A percentile compares a stretch with the other conserved stretches of the same genome.
phyloP scores from a whole-genome alignment of 2,797 vertebrate species.

The Aratinga solstitialis region DNA sequence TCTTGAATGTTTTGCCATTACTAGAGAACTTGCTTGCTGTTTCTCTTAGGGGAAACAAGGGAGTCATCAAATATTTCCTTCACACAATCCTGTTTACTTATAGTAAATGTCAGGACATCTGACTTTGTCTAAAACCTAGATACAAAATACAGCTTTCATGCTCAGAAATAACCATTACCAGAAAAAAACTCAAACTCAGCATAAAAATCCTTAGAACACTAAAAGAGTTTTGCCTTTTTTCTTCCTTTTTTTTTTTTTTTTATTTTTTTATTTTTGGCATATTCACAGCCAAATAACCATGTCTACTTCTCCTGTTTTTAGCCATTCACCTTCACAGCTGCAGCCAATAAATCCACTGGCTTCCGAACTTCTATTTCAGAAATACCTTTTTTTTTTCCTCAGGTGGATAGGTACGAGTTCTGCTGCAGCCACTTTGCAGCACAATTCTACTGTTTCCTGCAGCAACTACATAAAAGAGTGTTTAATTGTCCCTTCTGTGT shows the following conservation, averaged over 20 bases:
- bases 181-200: neutral
- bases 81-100: neutral
- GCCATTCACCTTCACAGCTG: neutral
- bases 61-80: neutral
- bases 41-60: neutral
- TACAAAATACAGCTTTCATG: neutral
- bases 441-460: neutral
- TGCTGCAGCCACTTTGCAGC: neutral
- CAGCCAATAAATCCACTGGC: neutral
- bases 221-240: neutral
- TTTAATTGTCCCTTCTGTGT: conserved; percentile 21
- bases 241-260: accelerated
- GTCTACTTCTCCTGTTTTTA: neutral
- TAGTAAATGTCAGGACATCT: neutral
- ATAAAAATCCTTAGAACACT: neutral
- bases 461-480: neutral
- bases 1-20: neutral
- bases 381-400: neutral
- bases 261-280: neutral
- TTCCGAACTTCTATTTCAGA: neutral
- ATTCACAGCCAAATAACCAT: neutral
- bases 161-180: neutral
- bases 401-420: neutral
- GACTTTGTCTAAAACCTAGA: neutral
- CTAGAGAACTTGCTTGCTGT: neutral